Evolutionary conservation across 2,113 vertebrate genomes (phyloP).

Genomic region (Atractosteus spatula): DNA sequence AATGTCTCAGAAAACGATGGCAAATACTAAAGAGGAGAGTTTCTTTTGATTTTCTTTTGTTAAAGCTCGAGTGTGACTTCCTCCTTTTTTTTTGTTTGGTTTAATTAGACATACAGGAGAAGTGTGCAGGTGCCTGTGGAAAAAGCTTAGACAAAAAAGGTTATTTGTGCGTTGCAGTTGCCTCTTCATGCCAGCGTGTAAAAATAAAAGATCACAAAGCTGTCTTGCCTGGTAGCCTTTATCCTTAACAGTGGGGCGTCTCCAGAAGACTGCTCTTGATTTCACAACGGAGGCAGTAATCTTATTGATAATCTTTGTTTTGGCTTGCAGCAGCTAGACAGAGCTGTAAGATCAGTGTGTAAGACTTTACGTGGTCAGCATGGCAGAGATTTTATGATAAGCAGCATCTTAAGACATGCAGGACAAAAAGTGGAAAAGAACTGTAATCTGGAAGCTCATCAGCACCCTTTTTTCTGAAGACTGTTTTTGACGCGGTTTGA

Average conservation of each 20-base stretch:
- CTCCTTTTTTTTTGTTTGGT: no score
- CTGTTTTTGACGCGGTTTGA: no score
- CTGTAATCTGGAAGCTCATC: no score
- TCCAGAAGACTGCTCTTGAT: neutral
- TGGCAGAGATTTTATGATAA: neutral
- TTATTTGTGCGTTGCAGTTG: neutral
- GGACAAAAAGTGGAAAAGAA: no score
- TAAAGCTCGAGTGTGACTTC: no score
- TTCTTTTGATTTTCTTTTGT: no score
- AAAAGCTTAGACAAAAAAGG: neutral
- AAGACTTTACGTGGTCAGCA: neutral
- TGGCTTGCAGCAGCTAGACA: neutral
- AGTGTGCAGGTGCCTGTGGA: neutral
- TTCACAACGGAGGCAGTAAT: slow-evolving; percentile 9
- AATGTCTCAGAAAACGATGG: neutral
- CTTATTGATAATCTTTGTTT: neutral
- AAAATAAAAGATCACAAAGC: neutral
- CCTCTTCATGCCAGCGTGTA: neutral
- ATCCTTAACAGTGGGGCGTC: neutral
- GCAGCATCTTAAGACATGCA: no score
- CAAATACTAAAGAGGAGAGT: neutral
- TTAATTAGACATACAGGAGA: no score
- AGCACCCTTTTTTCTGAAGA: no score
- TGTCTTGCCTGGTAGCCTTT: slow-evolving; percentile 6
- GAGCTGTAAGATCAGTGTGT: neutral